Percentiles rank a stretch among this genome's conserved stretches.
These are phyloP conservation scores for Electrona antarctica DNA, from an alignment of 2,113 vertebrate species.

Conservation along the genomic window DNA sequence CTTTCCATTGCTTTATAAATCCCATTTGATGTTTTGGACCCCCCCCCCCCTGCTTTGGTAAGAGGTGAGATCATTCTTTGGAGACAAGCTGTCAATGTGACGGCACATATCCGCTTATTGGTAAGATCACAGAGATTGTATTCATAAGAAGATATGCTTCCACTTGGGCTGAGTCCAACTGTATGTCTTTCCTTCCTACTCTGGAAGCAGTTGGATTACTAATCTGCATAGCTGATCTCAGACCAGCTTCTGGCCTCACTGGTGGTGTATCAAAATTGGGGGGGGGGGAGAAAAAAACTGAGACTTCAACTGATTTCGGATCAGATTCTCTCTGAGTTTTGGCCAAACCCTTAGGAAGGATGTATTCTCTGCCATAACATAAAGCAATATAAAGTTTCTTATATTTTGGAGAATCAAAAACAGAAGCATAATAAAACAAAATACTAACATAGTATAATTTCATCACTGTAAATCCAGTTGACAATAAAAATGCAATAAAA, in stretches of 20 bases:
- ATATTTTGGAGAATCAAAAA: slow-evolving; percentile 88
- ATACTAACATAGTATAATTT: slow-evolving; percentile 89
- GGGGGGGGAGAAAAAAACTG: not conserved
- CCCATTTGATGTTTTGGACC: slow-evolving; percentile 12
- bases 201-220: slow-evolving; percentile 5
- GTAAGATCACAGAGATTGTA: too few relatives aligned
- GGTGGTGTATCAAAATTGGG: slow-evolving; percentile 23
- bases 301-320: slow-evolving; percentile 35
- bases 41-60: slow-evolving; percentile 37
- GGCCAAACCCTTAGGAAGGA: slow-evolving; percentile 66
- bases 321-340: slow-evolving; percentile 26
- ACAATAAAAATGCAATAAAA: slow-evolving; percentile 79
- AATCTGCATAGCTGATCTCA: not conserved
- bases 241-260: slow-evolving; percentile 6
- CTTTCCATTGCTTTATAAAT: slow-evolving; percentile 48
- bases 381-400: slow-evolving; percentile 80
- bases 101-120: not conserved
- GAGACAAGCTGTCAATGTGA: slow-evolving; percentile 24
- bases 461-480: slow-evolving; percentile 86
- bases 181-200: not conserved
- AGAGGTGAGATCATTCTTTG: slow-evolving; percentile 19
- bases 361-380: slow-evolving; percentile 76
- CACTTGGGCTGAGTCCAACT: slow-evolving; percentile 3
- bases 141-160: not conserved
- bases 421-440: slow-evolving; percentile 82